Base-by-base conservation (phyloP, 2,113 vertebrate genomes). In the Chauna torquata region DNA sequence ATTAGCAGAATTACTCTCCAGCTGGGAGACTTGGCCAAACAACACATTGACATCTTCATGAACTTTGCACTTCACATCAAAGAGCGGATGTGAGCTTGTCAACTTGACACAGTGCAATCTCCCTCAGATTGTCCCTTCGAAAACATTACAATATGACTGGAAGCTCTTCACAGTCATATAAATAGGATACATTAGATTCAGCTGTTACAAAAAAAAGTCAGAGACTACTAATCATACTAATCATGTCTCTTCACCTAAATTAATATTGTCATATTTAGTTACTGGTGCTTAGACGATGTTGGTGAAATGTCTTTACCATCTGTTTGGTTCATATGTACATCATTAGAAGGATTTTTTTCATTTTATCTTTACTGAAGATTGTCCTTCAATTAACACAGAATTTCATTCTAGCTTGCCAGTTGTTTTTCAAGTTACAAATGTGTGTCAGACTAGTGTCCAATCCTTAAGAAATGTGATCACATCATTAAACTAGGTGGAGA, bases 21-120 rank as follows among this genome's bases (percentile, higher is more conserved):
- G 83, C 96, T 97, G 86, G 83, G 83, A 94, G 88, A 88, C 91
- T 92, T 94, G 91, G 94, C 86, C 88, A 90, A 57, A 64, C 82
- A 92, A 90, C 59, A 76, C 72, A 34, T 13, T 92, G 90, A 94
- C 93, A 88, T 92, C 94, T 97, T 93, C 79, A 86, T 97, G 90
- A 97, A 94, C 94, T 96, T 97, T 89, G 89, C 89, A 94, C 92
- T 96, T 95, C 82, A 88, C 81, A 93, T 93, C 69, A 93, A 95
- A 85, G 68, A 94, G 61, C 82, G 87, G 71, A 93, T 96, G 79
- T 69, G 89, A 97, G 59, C 88, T 90, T 97, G 90, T 96, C 95
- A 96, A 62, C 72, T 85, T 94, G 92, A 95, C 92, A 70, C 19
- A 84, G 62, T 54, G 70, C 47, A 70, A 66, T 65, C 59, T 79